Evolutionary conservation across 1,140 invertebrate genomes (phyloP), one percentile per base, ranked within the genome.

Genomic region (Brevipalpus yothersi): DNA sequence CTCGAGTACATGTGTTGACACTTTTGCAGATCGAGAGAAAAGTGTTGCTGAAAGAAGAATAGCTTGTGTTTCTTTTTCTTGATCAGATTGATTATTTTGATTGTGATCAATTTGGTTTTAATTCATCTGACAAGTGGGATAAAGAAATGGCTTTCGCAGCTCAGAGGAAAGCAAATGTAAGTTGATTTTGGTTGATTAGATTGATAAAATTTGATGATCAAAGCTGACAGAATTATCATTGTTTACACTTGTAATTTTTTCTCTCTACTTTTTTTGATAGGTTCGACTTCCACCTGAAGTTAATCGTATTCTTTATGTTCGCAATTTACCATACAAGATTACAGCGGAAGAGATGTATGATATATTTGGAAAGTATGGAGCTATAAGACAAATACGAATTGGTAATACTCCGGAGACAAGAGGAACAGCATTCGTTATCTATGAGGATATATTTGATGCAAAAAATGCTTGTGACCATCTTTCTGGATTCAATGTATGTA

Each of bases 271-370:
- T 47, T 11, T 10, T 39, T 43, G 21, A 2, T 23, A 95, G 89
- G 89, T 96, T 42, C 79, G 92, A 63, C 77, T 99, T 62, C 93
- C 94, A 45, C 94, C 94, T 59, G 94, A 99, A 78, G 94, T 99
- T 0, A 99, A 98, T 72, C 77, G 93, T 70, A 89, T 98, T 57
- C 73, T 99, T 15, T 98, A 97, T 68, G 82, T 99, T 2, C 79
- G 92, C 67, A 99, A 99, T 75, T 75, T 99, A 55, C 94, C 95
- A 0, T 99, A 98, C 68, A 98, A 97, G 77, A 98, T 98, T 59
- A 96, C 92, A 58, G 87, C 87, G n/a, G 95, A 99, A 76, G 94
- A 99, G 80, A 98, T 99, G 94, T 99, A 99, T 70, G 94, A 99
- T 75, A 99, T 99, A 64, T 99, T 99, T 79, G 94, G 95, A 42